Evolutionary conservation across 2,888 invertebrate species (phyloP), one percentile per base, ranked within the genome.

Genomic region (Heliconius ethilla): DNA sequence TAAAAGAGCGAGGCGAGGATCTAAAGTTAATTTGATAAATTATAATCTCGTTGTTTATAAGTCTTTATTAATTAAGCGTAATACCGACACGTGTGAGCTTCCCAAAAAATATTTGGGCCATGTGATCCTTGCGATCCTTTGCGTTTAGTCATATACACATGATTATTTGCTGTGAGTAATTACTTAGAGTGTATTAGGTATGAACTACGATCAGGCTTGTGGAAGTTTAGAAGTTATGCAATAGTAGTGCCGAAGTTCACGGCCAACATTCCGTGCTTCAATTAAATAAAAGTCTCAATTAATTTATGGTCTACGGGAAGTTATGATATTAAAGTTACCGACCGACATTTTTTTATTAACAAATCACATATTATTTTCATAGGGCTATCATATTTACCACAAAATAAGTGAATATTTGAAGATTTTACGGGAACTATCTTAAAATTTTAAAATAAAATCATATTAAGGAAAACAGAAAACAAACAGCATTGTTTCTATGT

Each of bases 281-380:
- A 78, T 81, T 78, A 77, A 69, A 75, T 37, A 27, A 65, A 11
- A 67, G 29, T 75, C 37, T 80, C 72, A 81, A 77, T 75, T 75
- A 79, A 82, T 82, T 81, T 82, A 82, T 78, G 80, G 40, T 72
- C 40, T 70, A 65, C 65, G 74, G 78, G 79, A 75, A 80, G 73
- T 79, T 75, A 77, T 79, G 70, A 79, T 75, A 73, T 77, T 59
- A 69, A 66, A 69, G 40, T 25, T 77, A 63, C 70, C 67, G 67
- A 66, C 55, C 37, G 25, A 65, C 22, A 15, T 62, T 66, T 51
- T 70, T 40, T 25, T 33, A 62, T 75, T 37, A 51, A 25, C 37
- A 37, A 37, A 33, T 65, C 18, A 55, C 11, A 72, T 5, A 29
- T 13, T 37, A 25, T 25, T n/a, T 37, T 25, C 15, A n/a, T 25